Conservation (phyloP, 2,888 invertebrate species). For the Leptinotarsa tumamoca region DNA sequence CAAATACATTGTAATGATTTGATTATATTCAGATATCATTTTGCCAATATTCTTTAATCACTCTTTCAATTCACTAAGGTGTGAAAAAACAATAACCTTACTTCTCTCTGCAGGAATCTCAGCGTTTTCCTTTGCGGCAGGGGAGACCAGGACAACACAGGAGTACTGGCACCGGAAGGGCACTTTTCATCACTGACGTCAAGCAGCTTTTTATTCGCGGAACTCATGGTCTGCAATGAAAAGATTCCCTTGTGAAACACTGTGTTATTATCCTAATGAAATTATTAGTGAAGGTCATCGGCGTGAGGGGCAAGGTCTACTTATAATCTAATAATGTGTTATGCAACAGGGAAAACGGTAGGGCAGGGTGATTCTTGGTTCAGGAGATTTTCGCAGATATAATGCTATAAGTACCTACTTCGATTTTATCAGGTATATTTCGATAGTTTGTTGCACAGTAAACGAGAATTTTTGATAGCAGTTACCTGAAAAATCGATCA, state of each 20-base stretch:
- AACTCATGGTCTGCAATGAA: not conserved
- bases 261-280: slow-evolving; percentile 18
- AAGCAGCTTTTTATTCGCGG: not conserved
- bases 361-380: not conserved
- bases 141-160: slow-evolving; percentile 56
- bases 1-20: no score
- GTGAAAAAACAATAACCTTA: slow-evolving; percentile 29
- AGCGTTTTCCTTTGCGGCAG: slow-evolving; percentile 51
- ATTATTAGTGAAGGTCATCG: slow-evolving; percentile 22
- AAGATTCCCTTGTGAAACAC: not conserved
- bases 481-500: no score
- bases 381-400: not conserved
- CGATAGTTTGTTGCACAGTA: no score
- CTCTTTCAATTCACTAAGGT: not conserved
- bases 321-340: slow-evolving; percentile 7
- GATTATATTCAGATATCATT: no score
- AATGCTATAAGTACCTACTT: no score
- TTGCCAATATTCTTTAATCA: no score
- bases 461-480: no score
- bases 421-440: no score
- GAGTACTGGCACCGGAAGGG: slow-evolving; percentile 40
- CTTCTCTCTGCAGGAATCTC: slow-evolving; percentile 46
- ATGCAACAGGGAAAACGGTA: not conserved
- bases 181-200: slow-evolving; percentile 19
- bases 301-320: not conserved